A percentile compares a stretch with the other conserved stretches of the same genome.
Evolutionary conservation across 2,797 vertebrate genomes (phyloP).

Genomic region (Argya squamiceps): DNA sequence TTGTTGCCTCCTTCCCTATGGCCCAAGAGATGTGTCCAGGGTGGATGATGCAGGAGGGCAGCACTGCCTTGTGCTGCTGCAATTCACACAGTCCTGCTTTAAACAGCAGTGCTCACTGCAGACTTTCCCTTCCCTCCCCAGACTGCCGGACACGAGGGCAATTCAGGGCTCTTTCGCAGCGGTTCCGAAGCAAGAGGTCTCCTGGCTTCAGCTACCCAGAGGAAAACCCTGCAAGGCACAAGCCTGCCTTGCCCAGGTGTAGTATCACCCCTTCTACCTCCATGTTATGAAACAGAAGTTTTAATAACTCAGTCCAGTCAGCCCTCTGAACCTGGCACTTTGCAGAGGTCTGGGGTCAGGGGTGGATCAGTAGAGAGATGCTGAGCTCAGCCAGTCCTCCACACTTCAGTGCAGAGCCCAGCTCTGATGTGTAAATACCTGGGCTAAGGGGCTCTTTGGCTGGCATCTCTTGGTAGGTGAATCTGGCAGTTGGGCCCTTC

Average conservation of each 20-base stretch:
- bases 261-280: neutral
- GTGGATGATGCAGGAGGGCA: neutral
- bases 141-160: slow-evolving; percentile 68
- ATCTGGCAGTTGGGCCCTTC: neutral
- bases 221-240: slow-evolving; percentile 52
- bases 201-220: slow-evolving; percentile 73
- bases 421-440: neutral
- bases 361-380: neutral
- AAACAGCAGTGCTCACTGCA: neutral
- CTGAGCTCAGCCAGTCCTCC: neutral
- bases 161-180: slow-evolving; percentile 63
- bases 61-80: neutral
- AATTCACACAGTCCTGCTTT: neutral
- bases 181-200: slow-evolving; percentile 70
- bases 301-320: neutral
- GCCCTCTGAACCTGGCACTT: neutral
- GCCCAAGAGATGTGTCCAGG: neutral
- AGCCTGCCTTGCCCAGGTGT: slow-evolving; percentile 37
- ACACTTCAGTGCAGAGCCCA: neutral
- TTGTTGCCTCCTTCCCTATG: neutral
- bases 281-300: neutral
- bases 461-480: neutral
- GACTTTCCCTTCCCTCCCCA: neutral
- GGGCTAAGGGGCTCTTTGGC: neutral
- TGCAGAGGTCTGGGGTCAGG: neutral